phyloP scores from a whole-genome alignment of 1,140 invertebrate genomes.

The Drosophila nebulosa region DNA sequence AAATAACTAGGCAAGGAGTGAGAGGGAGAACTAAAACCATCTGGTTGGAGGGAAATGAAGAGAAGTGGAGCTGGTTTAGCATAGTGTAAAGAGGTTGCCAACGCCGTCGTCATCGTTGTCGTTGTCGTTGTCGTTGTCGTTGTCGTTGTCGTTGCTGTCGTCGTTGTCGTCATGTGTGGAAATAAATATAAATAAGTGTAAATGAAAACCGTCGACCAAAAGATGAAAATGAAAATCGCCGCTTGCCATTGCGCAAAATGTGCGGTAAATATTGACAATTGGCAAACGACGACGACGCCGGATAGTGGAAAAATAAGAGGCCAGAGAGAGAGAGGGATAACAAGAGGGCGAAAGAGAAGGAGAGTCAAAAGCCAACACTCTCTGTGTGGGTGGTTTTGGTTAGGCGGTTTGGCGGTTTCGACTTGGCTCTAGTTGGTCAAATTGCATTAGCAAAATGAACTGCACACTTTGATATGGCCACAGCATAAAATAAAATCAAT shows the following conservation, averaged over 20 bases:
- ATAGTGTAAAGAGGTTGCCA: neutral
- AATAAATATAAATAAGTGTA: conserved; percentile 73
- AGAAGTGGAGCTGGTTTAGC: neutral
- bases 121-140: no score
- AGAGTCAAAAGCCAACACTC: conserved; percentile 7
- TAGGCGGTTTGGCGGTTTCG: conserved; percentile 13
- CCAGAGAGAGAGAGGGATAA: neutral
- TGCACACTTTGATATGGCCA: conserved; percentile 4
- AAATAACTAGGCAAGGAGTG: neutral
- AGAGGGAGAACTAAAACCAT: neutral
- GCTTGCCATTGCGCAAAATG: conserved; percentile 55
- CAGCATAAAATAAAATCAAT: neutral
- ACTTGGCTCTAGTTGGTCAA: conserved; percentile 25
- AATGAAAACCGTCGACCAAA: conserved; percentile 48
- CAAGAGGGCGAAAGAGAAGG: neutral
- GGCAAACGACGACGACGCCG: neutral
- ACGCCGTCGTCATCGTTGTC: neutral
- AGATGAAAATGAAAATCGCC: conserved; percentile 53
- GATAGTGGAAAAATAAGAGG: neutral
- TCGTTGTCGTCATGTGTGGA: conserved; percentile 5
- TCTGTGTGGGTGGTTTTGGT: conserved; percentile 16
- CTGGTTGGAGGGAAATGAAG: neutral
- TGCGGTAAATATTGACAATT: conserved; percentile 62
- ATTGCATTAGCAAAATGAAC: conserved; percentile 55
- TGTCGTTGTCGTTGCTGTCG: neutral